These are phyloP conservation scores for Ectropis crepuscularia DNA, from an alignment of 2,888 invertebrate genomes.

Conservation along the genomic window DNA sequence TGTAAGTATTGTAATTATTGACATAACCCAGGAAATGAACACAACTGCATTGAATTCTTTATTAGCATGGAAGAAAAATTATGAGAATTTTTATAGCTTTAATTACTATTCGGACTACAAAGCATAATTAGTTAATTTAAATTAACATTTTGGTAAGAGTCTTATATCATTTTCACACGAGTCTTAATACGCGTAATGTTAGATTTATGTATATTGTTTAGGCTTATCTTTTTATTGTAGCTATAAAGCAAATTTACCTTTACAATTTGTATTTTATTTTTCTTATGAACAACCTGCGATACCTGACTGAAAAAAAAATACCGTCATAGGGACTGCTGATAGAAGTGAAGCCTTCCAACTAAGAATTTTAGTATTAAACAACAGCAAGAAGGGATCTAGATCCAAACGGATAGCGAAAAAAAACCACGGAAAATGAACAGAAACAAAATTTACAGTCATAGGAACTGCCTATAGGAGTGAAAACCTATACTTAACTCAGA, in stretches of 20 bases:
- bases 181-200: constrained; percentile 25
- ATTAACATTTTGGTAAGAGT: constrained; percentile 35
- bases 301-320: no score
- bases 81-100: constrained; percentile 36
- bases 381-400: no score
- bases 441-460: no score
- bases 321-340: no score
- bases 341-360: no score
- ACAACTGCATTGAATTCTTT: constrained; percentile 33
- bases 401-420: no score
- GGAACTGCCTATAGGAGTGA: no score
- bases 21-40: constrained; percentile 27
- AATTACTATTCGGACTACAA: constrained; percentile 41
- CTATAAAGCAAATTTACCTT: constrained; percentile 35
- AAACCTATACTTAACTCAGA: no score
- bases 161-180: constrained; percentile 44
- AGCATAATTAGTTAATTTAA: constrained; percentile 45
- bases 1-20: constrained; percentile 9
- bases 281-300: no score
- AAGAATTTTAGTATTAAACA: no score
- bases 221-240: constrained; percentile 28
- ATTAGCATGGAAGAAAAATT: constrained; percentile 33
- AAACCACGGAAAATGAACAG: no score
- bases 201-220: constrained; percentile 21
- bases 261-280: constrained; percentile 3